Conservation (phyloP, 1,140 invertebrate genomes). For the Eriosoma lanigerum region DNA sequence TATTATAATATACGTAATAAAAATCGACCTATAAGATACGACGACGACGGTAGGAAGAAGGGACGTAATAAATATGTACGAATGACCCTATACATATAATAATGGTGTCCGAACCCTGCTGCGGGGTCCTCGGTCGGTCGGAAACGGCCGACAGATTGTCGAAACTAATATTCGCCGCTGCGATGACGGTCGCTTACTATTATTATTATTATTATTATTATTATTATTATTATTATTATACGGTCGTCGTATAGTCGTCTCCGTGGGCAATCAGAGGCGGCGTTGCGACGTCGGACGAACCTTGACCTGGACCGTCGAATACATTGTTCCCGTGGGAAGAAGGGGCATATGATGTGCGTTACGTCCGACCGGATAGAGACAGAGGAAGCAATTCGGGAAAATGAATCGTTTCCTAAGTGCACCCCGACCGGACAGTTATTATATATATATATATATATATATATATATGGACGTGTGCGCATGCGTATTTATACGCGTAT, state of each 20-base stretch:
- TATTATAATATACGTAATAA: not conserved
- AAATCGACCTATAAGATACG: not conserved
- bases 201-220: too few relatives aligned
- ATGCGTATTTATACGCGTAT: too few relatives aligned
- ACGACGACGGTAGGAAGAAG: too few relatives aligned
- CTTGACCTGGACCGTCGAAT: constrained; percentile 28
- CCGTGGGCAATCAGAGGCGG: too few relatives aligned
- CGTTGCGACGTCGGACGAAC: not conserved
- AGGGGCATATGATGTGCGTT: constrained; percentile 39
- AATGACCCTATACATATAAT: not conserved
- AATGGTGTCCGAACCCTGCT: not conserved
- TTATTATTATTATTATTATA: too few relatives aligned
- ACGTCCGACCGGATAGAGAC: constrained; percentile 39
- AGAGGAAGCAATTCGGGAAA: constrained; percentile 51
- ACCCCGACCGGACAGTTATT: constrained; percentile 44
- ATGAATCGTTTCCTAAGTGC: constrained; percentile 51
- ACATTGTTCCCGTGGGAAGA: constrained; percentile 51
- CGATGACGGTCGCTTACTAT: constrained; percentile 10
- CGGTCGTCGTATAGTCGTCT: too few relatives aligned
- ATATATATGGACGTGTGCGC: not conserved
- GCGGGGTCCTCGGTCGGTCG: constrained; percentile 19
- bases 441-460: not conserved
- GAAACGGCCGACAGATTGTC: constrained; percentile 44
- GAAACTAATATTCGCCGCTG: constrained; percentile 6
- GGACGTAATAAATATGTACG: constrained; percentile 3